Percentiles rank a stretch among this genome's conserved stretches.
Conservation (phyloP, 2,113 vertebrate genomes). For the Tyto alba region DNA sequence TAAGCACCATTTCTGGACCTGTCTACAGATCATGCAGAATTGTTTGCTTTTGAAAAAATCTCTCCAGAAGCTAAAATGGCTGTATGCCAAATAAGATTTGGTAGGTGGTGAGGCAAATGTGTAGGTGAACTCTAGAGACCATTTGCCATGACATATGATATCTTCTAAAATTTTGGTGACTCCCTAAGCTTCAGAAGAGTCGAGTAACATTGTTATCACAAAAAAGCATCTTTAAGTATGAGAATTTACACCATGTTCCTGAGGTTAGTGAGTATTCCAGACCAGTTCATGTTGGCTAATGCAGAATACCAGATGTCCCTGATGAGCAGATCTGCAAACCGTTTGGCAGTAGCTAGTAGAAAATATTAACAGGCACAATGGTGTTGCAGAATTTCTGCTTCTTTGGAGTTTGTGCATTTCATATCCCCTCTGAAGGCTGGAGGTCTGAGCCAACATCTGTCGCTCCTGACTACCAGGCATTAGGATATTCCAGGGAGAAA, state of each 20-base stretch:
- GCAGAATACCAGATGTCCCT: conserved; percentile 29
- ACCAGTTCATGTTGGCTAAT: conserved; percentile 13
- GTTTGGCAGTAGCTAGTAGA: neutral
- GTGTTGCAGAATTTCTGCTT: neutral
- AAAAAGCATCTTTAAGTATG: neutral
- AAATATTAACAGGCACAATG: neutral
- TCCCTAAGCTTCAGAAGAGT: neutral
- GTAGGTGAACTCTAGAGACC: neutral
- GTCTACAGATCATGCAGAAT: neutral
- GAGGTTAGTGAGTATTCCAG: neutral
- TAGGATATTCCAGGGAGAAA: neutral
- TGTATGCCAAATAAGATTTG: neutral
- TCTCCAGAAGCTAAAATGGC: neutral
- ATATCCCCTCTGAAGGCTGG: neutral
- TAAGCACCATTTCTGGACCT: neutral
- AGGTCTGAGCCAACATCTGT: neutral
- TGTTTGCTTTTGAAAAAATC: neutral
- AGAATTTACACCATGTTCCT: neutral
- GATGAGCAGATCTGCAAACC: conserved; percentile 23
- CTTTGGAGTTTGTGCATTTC: neutral
- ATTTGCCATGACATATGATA: neutral
- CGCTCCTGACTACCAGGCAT: neutral
- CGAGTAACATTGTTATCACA: neutral
- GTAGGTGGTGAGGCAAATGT: neutral
- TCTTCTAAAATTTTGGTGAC: neutral